Percentiles rank a stretch among this genome's conserved stretches.
phyloP scores from a whole-genome alignment of 1,140 invertebrate species.

The Aphaenogaster ashmeadi region DNA sequence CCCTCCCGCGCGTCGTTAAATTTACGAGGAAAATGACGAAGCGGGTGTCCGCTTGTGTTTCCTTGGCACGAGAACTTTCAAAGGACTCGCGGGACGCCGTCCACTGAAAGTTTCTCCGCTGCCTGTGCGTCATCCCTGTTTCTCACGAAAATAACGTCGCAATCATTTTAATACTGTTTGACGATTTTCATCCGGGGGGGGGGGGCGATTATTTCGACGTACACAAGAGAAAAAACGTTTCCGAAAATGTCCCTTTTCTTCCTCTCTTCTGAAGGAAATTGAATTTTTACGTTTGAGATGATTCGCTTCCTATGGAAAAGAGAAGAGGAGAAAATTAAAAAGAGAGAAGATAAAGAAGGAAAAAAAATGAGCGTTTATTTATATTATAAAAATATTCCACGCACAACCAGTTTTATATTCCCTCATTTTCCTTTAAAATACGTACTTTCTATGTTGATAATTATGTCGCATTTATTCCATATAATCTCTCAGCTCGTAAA shows the following conservation, averaged over 20 bases:
- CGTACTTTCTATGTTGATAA: background rate
- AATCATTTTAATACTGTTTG: background rate
- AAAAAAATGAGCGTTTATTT: background rate
- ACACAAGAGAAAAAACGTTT: background rate
- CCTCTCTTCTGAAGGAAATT: background rate
- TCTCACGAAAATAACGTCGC: background rate
- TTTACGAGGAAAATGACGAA: constrained; percentile 80
- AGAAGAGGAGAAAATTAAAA: background rate
- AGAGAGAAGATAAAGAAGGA: background rate
- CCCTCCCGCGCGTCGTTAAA: constrained; percentile 56
- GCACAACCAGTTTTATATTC: background rate
- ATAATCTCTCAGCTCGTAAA: background rate
- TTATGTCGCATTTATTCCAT: background rate
- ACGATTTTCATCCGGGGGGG: background rate
- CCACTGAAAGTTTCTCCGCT: constrained; percentile 36
- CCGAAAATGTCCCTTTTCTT: background rate
- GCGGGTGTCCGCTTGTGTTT: constrained; percentile 71
- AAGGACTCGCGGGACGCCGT: constrained; percentile 44
- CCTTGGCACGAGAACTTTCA: constrained; percentile 36
- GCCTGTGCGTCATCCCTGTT: background rate
- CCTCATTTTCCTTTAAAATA: background rate
- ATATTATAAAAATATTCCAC: background rate
- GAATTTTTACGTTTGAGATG: background rate
- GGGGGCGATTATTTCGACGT: too few relatives aligned
- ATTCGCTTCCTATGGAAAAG: background rate